Evolutionary conservation across 2,113 vertebrate species (phyloP).

Genomic region (Vulpes vulpes): DNA sequence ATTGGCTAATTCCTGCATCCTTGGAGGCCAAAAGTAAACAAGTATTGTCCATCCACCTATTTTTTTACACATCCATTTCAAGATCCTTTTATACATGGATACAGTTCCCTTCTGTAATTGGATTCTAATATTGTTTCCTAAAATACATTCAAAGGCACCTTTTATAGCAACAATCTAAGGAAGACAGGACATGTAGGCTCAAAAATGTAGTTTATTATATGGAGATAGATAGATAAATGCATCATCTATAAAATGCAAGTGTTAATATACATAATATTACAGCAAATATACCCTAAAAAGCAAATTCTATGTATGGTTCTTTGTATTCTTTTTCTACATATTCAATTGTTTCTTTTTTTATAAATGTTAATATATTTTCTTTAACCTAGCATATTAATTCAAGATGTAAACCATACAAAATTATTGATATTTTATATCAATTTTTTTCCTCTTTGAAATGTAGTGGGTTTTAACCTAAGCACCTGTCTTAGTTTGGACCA

Average conservation of each 20-base stretch:
- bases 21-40: not conserved
- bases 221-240: not conserved
- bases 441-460: not conserved
- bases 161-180: not conserved
- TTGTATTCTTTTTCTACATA: not conserved
- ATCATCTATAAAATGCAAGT: not conserved
- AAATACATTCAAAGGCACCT: not conserved
- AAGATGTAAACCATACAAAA: not conserved
- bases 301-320: not conserved
- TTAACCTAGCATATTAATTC: not conserved
- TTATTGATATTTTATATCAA: not conserved
- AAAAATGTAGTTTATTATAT: not conserved
- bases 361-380: not conserved
- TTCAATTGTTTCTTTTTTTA: not conserved
- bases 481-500: rapidly evolving
- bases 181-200: not conserved
- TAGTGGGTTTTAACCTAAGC: not conserved
- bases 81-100: not conserved
- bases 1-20: not conserved
- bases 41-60: not conserved
- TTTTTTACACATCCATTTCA: not conserved
- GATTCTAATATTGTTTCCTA: not conserved
- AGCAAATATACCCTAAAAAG: not conserved
- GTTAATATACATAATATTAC: not conserved
- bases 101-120: not conserved